Base-by-base conservation (phyloP, 2,888 invertebrate species). In the Germaria angustata region DNA sequence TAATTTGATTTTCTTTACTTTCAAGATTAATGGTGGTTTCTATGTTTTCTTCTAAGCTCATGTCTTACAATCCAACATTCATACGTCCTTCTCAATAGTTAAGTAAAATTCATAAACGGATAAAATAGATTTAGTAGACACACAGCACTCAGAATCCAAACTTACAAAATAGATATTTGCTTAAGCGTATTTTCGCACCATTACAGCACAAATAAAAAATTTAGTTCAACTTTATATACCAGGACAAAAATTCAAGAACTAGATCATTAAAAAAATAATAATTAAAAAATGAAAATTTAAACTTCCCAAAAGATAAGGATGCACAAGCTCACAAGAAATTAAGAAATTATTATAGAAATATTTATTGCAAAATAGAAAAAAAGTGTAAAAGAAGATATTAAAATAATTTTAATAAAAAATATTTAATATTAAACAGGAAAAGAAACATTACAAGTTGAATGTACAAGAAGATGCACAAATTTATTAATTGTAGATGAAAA, bases 181-280 rank as follows among this genome's bases (percentile, higher is more conserved):
- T 65, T 81, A 66, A 77, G 51, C 81, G 84, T 84, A 81, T 66
- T 84, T 84, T 73, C 63, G 77, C 82, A 84, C 82, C 72, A 73
- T 63, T 63, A 71, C 17, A 71, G 79, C 79, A 80, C 73, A 66
- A 81, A 75, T 20, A 63, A 6, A 51, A 61, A 8, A 55, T 65
- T 34, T 55, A 80, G 65, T 46, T 73, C 57, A 78, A 57, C 41
- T 53, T 69, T 59, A 36, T 32, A 72, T 41, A 53, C n/a, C 65
- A 65, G 53, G 53, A 44, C 8, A 69, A 68, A 68, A 71, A 53
- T 55, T 5, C 13, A 68, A 59, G 17, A 22, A 75, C 24, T 59
- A 66, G 32, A 32, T 72, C 36, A 36, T 17, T 66, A 53, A 20
- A 61, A 55, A n/a, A n/a, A n/a, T n/a, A n/a, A n/a, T n/a, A 68